These are phyloP conservation scores for Caenorhabditis angaria DNA, from an alignment of 2,888 invertebrate species.

Conservation along the genomic window DNA sequence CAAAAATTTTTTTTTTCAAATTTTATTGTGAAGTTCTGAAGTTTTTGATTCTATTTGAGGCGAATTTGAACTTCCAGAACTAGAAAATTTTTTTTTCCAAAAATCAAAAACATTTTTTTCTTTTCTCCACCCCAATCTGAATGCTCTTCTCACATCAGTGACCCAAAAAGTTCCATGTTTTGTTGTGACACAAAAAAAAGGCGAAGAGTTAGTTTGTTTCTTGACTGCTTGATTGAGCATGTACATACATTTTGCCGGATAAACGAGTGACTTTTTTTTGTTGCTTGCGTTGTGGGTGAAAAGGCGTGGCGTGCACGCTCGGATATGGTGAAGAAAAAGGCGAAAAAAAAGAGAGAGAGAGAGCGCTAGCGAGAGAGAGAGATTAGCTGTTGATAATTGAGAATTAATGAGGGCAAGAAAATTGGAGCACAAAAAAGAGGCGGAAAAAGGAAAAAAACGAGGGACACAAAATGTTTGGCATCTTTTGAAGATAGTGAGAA, in stretches of 20 bases:
- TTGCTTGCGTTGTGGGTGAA: too few relatives aligned
- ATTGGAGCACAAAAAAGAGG: background rate
- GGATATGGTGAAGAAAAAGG: too few relatives aligned
- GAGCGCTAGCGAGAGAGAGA: background rate
- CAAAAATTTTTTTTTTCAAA: too few relatives aligned
- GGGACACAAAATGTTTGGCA: slow-evolving; percentile 5
- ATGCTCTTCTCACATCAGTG: background rate
- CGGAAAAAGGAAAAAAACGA: slow-evolving; percentile 1
- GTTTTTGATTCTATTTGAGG: too few relatives aligned
- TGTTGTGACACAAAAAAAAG: background rate
- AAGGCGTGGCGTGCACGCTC: too few relatives aligned
- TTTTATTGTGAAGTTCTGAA: too few relatives aligned
- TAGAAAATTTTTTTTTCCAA: background rate
- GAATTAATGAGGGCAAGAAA: slow-evolving; percentile 14
- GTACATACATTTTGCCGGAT: slow-evolving; percentile 6
- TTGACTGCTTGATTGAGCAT: slow-evolving; percentile 10
- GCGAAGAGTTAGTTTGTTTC: background rate
- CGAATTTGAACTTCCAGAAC: too few relatives aligned
- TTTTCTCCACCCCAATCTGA: background rate
- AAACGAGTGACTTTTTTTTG: background rate
- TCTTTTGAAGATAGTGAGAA: too few relatives aligned
- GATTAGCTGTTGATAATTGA: slow-evolving; percentile 14
- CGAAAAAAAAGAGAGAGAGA: slow-evolving; percentile 4
- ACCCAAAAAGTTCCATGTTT: background rate
- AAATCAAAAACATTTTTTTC: background rate